Evolutionary conservation across 2,797 vertebrate genomes (phyloP).

Genomic region (Bradypus variegatus): DNA sequence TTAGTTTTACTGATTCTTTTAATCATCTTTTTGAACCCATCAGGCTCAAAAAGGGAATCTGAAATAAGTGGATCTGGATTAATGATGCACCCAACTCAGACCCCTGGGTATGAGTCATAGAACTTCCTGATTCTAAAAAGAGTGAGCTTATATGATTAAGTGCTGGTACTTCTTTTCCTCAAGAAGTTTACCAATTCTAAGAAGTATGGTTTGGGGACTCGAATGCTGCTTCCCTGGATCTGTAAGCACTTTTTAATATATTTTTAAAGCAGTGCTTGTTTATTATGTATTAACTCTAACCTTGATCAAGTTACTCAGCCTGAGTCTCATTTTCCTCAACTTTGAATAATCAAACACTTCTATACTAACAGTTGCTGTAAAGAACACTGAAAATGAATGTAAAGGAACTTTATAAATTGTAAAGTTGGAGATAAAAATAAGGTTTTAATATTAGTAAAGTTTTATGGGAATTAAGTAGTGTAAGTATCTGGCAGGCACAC

Average conservation of each 20-base stretch:
- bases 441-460: background rate
- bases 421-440: background rate
- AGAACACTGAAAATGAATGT: background rate
- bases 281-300: background rate
- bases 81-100: background rate
- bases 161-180: background rate
- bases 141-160: background rate
- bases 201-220: background rate
- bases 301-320: background rate
- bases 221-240: background rate
- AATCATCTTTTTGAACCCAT: background rate
- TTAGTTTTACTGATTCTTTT: background rate
- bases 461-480: background rate
- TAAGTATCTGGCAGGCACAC: background rate
- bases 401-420: background rate
- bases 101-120: background rate
- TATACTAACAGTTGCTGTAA: background rate
- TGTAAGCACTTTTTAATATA: background rate
- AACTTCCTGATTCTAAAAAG: background rate
- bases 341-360: background rate
- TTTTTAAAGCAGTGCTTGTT: background rate
- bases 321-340: background rate
- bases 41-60: background rate
- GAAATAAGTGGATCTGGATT: background rate
- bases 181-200: background rate